Base-by-base conservation (phyloP, 2,797 vertebrate species). In the Gallinago solitaria region DNA sequence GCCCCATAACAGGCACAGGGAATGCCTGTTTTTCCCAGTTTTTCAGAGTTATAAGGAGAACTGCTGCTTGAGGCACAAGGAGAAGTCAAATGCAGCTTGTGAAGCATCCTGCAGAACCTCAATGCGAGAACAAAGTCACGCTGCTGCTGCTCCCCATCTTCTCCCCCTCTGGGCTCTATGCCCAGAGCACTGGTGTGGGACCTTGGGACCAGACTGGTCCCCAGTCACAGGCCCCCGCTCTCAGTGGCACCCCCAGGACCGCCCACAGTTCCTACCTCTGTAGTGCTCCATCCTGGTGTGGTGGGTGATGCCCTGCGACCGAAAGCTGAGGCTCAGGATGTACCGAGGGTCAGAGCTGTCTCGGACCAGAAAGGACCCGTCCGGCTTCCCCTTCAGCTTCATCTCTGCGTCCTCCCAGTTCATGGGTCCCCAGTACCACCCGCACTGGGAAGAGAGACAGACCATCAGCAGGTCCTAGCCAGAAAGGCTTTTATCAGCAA, bases 361-460 rank as follows among this genome's bases (percentile, higher is more conserved):
- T 43, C 99, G 98, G 25, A 99, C 99, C 98, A 99, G 98, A 87
- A 99, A 99, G 7, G 99, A 99, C 2, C 99, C 99, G 25, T 99
- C 99, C 0, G 99, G 98, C 82, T 99, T 99, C 74, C 98, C 99
- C 97, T 99, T 99, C 87, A 99, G 97, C 96, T 99, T 99, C 99
- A 99, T 99, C 98, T 99, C 99, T 0, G 99, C 99, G 2, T 99
- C 99, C 96, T 99, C 99, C 99, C 99, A 99, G 96, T 99, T 99
- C 99, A 99, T 99, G 0, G 99, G 99, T 6, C 99, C 99, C 99
- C 99, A 99, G 95, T 99, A 99, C 99, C 99, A 99, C 37, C 99
- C 99, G 5, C 99, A 99, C 99, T 99, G 86, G 53, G 82, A 45
- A 67, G 20, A 70, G 16, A 69, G 56, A 27, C 6, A n/a, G 32